phyloP scores from a whole-genome alignment of 2,113 vertebrate genomes.

The Cyphomyrus discorhynchus region DNA sequence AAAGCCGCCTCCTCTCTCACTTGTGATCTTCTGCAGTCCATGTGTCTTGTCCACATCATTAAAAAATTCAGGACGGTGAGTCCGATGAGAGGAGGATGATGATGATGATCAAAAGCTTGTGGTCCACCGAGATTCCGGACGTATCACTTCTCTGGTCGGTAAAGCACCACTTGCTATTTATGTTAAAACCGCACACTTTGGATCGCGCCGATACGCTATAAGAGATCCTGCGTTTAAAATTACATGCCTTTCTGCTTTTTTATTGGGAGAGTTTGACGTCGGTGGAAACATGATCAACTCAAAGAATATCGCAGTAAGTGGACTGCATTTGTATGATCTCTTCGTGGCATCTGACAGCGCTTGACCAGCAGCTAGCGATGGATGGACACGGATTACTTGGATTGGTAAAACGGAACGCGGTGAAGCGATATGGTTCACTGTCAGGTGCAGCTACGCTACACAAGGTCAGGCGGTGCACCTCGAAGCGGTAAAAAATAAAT shows the following conservation, averaged over 20 bases:
- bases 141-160: neutral
- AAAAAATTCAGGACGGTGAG: neutral
- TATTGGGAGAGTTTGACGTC: neutral
- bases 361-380: neutral
- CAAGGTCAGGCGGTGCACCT: neutral
- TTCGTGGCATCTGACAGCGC: neutral
- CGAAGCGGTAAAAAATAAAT: neutral
- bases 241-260: neutral
- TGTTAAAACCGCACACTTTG: neutral
- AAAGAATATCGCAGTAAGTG: constrained; percentile 2
- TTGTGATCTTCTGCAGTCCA: neutral
- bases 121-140: neutral
- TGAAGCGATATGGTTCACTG: neutral
- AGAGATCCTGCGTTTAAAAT: neutral
- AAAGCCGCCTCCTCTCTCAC: neutral
- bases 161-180: neutral
- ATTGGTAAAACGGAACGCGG: neutral
- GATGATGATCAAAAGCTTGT: neutral
- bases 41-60: neutral
- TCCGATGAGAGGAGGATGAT: neutral
- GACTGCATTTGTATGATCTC: neutral
- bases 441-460: neutral
- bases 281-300: neutral
- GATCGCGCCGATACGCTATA: neutral
- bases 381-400: neutral